Evolutionary conservation across 2,888 invertebrate species (phyloP).

Genomic region (Eupithecia inturbata): DNA sequence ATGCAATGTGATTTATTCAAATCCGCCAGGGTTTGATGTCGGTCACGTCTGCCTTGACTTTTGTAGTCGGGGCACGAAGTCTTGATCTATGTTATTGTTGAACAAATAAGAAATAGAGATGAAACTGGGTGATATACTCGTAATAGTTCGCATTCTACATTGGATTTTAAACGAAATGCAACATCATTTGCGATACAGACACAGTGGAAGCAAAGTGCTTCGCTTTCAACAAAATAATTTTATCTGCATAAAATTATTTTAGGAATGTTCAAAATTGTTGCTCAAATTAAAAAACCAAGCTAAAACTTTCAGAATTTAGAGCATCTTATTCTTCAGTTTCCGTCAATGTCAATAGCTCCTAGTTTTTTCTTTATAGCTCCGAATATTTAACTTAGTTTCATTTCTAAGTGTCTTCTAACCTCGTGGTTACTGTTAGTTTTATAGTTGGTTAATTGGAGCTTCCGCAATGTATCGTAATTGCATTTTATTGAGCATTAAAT

Average conservation of each 20-base stretch:
- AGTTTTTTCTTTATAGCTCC: not conserved
- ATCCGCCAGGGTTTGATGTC: slow-evolving; percentile 66
- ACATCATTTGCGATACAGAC: not conserved
- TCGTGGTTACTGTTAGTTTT: slow-evolving; percentile 31
- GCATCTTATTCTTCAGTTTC: not conserved
- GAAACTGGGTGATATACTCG: slow-evolving; percentile 14
- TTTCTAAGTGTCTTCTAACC: slow-evolving; percentile 6
- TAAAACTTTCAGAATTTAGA: not conserved
- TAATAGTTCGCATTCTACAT: not conserved
- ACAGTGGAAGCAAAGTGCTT: not conserved
- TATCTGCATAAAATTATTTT: not conserved
- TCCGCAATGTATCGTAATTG: slow-evolving; percentile 45
- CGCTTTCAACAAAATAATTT: not conserved
- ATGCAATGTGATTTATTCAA: slow-evolving; percentile 78
- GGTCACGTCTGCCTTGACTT: slow-evolving; percentile 68
- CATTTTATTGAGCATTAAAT: slow-evolving; percentile 41
- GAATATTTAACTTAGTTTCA: slow-evolving; percentile 1
- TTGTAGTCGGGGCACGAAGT: slow-evolving; percentile 67
- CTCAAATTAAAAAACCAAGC: not conserved
- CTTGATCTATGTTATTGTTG: slow-evolving; percentile 56
- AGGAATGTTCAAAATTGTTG: not conserved
- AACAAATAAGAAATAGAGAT: slow-evolving; percentile 15
- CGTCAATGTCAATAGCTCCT: not conserved
- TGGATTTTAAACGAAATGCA: not conserved
- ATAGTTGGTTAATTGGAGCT: slow-evolving; percentile 39